Evolutionary conservation across 2,113 vertebrate genomes (phyloP), one percentile per base, ranked within the genome.

Genomic region (Rhegmatorhina hoffmannsi): DNA sequence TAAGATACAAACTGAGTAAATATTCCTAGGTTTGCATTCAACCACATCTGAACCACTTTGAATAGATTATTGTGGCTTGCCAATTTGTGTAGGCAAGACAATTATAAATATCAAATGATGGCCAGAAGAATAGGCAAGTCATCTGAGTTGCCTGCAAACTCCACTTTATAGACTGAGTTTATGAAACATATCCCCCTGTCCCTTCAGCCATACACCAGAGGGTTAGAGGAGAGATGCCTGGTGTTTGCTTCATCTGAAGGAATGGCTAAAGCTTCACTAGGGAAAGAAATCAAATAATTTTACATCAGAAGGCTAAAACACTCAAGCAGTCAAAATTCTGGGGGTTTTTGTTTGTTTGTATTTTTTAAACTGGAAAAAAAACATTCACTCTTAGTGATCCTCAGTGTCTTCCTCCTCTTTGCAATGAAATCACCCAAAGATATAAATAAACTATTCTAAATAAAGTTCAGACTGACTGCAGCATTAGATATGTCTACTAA

Each of bases 401-500:
- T 58, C 56, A 87, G 82, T 89, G 6, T 80, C 81, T 92, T 93
- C 89, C 62, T 72, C 79, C 63, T 82, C 96, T 97, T 96, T 96
- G 94, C 90, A 94, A 88, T 96, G 94, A 98, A 97, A 96, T 97
- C 96, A 97, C 96, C 87, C 91, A 70, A 95, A 96, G 96, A 96
- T 97, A 97, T 95, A 98, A 98, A 98, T 97, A 97, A 96, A 97
- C 90, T 87, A 73, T 68, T 96, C 97, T 97, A 97, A 98, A 98
- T 98, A 97, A 96, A 98, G 96, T 97, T 93, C 87, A 69, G 83
- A 83, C 95, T 69, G 52, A 87, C 95, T 88, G 94, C 83, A 84
- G 97, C 92, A 29, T 87, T 93, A 94, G 92, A 79, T 94, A 56
- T 95, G 59, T 95, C 97, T 95, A 74, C 87, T 92, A 96, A 84